Evolutionary conservation across 2,888 invertebrate genomes (phyloP), one percentile per base, ranked within the genome.

Genomic region (Platycheirus albimanus): DNA sequence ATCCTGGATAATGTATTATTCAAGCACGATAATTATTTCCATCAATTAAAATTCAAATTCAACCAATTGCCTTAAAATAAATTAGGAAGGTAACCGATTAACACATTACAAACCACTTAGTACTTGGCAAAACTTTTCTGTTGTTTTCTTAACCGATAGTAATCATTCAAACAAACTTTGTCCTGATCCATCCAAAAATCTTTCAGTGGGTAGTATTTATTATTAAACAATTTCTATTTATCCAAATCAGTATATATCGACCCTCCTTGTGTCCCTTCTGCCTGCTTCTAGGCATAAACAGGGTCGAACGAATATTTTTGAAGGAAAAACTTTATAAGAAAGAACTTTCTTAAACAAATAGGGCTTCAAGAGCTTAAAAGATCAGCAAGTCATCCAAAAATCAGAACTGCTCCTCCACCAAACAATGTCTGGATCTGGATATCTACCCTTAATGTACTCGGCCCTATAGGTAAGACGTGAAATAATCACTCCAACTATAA

Each of bases 351-450:
- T 72, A 74, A 78, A 74, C 83, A 83, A 83, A 83, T 83, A 74
- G 83, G 78, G 54, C 72, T 78, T 83, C 61, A 83, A 78, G 81
- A 83, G 83, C 83, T 83, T 83, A 83, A 78, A 78, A 83, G 83
- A 83, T 83, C 78, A 83, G 83, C 83, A 72, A 83, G 83, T 83
- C 78, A 83, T 78, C 83, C 74, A 64, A 74, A 81, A 83, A 78
- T 83, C 83, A 63, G 64, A 69, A 58, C 72, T 30, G 17, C 30
- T 72, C 69, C 20, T 64, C 49, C 83, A 63, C 28, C 64, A 63
- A n/a, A 74, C 19, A 17, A 15, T 2, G 41, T 24, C 15, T 24
- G 5, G 8, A 13, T 17, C 13, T 61, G 71, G 66, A 56, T 83
- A 72, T 77, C 72, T 66, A 56, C 67, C 78, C 71, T 15, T 54